These are phyloP conservation scores for Plebejus argus DNA, from an alignment of 2,888 invertebrate genomes.

Conservation along the genomic window DNA sequence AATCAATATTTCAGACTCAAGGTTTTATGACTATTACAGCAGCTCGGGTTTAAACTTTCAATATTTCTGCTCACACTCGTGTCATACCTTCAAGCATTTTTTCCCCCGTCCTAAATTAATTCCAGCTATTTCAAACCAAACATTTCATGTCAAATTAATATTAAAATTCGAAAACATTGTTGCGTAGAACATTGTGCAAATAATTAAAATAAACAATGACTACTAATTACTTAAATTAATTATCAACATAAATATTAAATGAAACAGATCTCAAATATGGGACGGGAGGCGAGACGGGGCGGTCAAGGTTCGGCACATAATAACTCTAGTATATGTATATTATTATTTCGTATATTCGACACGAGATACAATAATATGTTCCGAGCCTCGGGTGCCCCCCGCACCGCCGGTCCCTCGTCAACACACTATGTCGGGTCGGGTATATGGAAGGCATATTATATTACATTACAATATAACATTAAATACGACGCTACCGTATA, in stretches of 20 bases:
- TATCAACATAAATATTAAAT: slow-evolving; percentile 22
- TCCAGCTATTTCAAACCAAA: slow-evolving; percentile 51
- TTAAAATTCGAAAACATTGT: slow-evolving; percentile 48
- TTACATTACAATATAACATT: background rate
- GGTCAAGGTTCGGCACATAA: background rate
- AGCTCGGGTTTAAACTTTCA: background rate
- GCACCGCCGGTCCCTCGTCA: background rate
- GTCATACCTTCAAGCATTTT: background rate
- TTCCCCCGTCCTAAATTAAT: background rate
- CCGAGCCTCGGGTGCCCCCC: background rate
- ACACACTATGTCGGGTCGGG: background rate
- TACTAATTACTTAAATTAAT: slow-evolving; percentile 1
- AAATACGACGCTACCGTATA: slow-evolving; percentile 12
- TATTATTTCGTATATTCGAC: too few relatives aligned
- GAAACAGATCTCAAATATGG: background rate
- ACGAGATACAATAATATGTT: too few relatives aligned
- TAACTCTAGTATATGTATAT: background rate
- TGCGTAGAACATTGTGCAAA: slow-evolving; percentile 46
- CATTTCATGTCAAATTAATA: slow-evolving; percentile 15
- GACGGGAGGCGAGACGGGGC: background rate
- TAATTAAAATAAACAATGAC: slow-evolving; percentile 8
- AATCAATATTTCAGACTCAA: background rate
- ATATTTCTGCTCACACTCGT: background rate
- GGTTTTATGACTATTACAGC: background rate
- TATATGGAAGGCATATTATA: slow-evolving; percentile 26